Percentiles rank a stretch among this genome's conserved stretches.
Conservation (phyloP, 2,113 vertebrate genomes). For the Hippocampus abdominalis region DNA sequence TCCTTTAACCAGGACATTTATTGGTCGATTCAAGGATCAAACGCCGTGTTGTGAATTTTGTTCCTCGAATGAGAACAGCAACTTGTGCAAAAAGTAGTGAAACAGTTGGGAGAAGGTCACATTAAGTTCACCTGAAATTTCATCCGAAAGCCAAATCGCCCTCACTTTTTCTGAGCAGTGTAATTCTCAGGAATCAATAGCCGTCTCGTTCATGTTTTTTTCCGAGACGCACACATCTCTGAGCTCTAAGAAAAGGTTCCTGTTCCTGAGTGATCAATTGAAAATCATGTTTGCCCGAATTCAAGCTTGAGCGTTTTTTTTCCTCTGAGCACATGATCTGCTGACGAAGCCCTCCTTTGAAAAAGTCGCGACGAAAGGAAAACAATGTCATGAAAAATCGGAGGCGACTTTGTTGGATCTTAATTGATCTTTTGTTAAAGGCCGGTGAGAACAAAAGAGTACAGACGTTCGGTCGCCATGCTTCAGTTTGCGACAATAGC, state of each 20-base stretch:
- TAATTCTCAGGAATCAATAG: constrained; percentile 52
- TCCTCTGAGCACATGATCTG: constrained; percentile 44
- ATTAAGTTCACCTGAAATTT: too few relatives aligned
- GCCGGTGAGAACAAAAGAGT: constrained; percentile 16
- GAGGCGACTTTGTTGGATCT: constrained; percentile 44
- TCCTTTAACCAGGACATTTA: too few relatives aligned
- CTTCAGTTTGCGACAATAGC: constrained; percentile 10
- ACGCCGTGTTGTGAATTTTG: too few relatives aligned
- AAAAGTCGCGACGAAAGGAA: constrained; percentile 46
- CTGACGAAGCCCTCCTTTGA: constrained; percentile 55
- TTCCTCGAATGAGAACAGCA: neutral
- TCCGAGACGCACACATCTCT: constrained; percentile 36
- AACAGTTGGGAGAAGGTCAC: too few relatives aligned
- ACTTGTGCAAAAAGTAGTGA: too few relatives aligned
- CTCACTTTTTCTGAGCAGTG: too few relatives aligned
- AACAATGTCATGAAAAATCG: constrained; percentile 34
- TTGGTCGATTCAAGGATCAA: too few relatives aligned
- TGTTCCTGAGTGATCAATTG: constrained; percentile 60
- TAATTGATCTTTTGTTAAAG: constrained; percentile 47
- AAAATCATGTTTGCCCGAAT: constrained; percentile 46
- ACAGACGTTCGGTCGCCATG: constrained; percentile 10
- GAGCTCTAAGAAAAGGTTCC: constrained; percentile 44
- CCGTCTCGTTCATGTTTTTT: constrained; percentile 30
- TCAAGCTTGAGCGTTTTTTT: constrained; percentile 34
- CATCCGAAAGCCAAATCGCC: too few relatives aligned